These are phyloP conservation scores for Entelurus aequoreus DNA, from an alignment of 2,113 vertebrate species.

Conservation along the genomic window DNA sequence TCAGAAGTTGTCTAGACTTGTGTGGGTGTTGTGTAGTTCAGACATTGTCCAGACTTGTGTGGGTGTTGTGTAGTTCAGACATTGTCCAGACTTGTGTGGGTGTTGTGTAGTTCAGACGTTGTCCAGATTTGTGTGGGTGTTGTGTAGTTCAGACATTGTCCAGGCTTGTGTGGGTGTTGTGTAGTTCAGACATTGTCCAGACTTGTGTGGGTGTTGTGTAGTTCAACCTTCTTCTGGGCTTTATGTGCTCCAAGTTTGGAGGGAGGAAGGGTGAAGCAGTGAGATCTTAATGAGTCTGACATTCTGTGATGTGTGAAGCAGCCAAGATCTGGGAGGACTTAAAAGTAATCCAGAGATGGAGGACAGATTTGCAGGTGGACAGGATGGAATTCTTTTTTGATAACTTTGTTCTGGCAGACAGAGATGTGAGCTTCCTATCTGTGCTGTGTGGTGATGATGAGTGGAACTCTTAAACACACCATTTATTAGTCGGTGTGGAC, in stretches of 20 bases:
- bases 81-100: no score
- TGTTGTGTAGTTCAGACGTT: no score
- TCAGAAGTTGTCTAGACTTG: no score
- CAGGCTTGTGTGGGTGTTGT: no score
- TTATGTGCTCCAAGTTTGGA: constrained; percentile 69
- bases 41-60: no score
- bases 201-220: constrained; percentile 4
- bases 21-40: no score
- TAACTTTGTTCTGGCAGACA: constrained; percentile 68
- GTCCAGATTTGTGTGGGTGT: no score
- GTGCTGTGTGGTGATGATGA: constrained; percentile 23
- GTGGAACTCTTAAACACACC: background rate
- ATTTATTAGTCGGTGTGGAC: no score
- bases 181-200: no score
- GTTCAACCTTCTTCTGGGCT: constrained; percentile 65
- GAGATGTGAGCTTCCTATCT: constrained; percentile 39
- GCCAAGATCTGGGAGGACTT: constrained; percentile 69
- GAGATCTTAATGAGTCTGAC: constrained; percentile 70
- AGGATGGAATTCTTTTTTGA: constrained; percentile 70
- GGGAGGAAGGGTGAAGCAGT: constrained; percentile 56
- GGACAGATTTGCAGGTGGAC: constrained; percentile 71
- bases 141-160: no score
- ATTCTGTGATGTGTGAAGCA: constrained; percentile 72
- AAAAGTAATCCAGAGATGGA: constrained; percentile 70
- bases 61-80: no score